Conservation (phyloP, 2,797 vertebrate genomes). For the Enteromius unitaeniatus region DNA sequence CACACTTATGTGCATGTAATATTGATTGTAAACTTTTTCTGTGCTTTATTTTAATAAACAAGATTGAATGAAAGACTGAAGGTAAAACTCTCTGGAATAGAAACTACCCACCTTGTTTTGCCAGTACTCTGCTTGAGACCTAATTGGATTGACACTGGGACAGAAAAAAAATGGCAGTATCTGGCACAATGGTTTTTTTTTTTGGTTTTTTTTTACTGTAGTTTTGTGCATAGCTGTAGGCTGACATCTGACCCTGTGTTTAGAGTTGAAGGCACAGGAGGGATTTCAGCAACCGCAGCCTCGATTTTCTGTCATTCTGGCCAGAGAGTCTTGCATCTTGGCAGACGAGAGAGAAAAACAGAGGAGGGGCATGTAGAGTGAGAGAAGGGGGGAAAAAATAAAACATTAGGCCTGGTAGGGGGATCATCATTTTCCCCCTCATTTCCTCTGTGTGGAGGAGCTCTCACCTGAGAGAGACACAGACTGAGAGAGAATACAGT, state of each 20-base stretch:
- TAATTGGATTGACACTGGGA: conserved; percentile 65
- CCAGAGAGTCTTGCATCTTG: conserved; percentile 51
- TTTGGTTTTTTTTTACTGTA: conserved; percentile 33
- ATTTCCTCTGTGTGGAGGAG: conserved; percentile 58
- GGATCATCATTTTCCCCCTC: conserved; percentile 61
- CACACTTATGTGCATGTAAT: not conserved
- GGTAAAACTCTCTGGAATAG: conserved; percentile 45
- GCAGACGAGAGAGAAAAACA: conserved; percentile 55
- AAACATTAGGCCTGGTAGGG: conserved; percentile 52
- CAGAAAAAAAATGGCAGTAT: conserved; percentile 36
- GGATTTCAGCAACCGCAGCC: conserved; percentile 58
- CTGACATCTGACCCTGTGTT: conserved; percentile 67
- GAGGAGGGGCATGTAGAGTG: conserved; percentile 23
- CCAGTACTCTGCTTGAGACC: conserved; percentile 58
- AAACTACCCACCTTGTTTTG: conserved; percentile 59
- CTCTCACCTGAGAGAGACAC: conserved; percentile 52
- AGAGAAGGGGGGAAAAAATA: conserved; percentile 7
- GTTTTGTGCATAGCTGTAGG: conserved; percentile 54
- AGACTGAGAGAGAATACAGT: conserved; percentile 23
- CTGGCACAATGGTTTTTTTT: conserved; percentile 9
- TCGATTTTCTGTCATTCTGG: conserved; percentile 67
- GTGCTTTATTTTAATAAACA: conserved; percentile 13
- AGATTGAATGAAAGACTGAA: conserved; percentile 56
- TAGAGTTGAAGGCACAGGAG: conserved; percentile 63
- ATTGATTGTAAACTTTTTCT: not conserved